These are phyloP conservation scores for Thaumetopoea pityocampa DNA, from an alignment of 1,140 invertebrate species.

Conservation along the genomic window DNA sequence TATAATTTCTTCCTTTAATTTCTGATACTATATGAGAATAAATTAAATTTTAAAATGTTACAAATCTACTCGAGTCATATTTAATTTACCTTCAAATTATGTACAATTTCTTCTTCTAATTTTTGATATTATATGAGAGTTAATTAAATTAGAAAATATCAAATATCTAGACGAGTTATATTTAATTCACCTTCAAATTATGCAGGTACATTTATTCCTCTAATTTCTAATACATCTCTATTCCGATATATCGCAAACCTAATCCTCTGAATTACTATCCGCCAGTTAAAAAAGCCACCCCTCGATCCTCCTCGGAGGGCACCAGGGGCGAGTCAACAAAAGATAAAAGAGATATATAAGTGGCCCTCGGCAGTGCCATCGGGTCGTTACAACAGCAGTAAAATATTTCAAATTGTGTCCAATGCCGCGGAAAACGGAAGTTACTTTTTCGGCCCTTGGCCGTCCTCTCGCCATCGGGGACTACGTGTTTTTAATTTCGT, in stretches of 20 bases:
- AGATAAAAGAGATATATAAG: slow-evolving; percentile 75
- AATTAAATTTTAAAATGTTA: too few species aligned
- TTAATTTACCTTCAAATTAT: too few species aligned
- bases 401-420: slow-evolving; percentile 74
- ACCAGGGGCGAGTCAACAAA: slow-evolving; percentile 60
- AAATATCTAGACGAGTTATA: too few species aligned
- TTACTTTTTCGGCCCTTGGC: slow-evolving; percentile 49
- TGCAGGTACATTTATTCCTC: too few species aligned
- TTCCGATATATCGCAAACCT: background rate
- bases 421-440: slow-evolving; percentile 71
- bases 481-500: slow-evolving; percentile 26
- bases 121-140: too few species aligned
- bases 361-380: slow-evolving; percentile 70
- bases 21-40: too few species aligned
- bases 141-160: too few species aligned
- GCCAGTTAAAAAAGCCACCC: slow-evolving; percentile 40
- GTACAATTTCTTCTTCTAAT: too few species aligned
- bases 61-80: too few species aligned
- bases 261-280: background rate
- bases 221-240: too few species aligned
- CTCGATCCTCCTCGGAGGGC: slow-evolving; percentile 44
- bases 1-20: too few species aligned
- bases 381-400: slow-evolving; percentile 72
- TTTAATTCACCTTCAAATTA: too few species aligned
- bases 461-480: slow-evolving; percentile 20